Conservation (phyloP, 2,113 vertebrate genomes). For the Corvus moneduloides region DNA sequence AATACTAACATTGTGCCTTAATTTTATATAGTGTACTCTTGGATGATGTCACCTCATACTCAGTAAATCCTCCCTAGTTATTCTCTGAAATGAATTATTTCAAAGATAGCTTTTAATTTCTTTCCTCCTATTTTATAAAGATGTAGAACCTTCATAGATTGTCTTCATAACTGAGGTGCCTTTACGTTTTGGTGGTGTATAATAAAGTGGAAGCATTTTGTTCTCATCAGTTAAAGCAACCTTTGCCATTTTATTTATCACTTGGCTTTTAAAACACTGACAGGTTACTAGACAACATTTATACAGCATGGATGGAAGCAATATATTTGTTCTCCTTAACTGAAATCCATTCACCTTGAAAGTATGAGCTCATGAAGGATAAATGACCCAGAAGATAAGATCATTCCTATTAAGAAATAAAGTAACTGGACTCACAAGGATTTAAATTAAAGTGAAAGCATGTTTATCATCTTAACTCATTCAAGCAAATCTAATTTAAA, state of each 20-base stretch:
- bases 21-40: not conserved
- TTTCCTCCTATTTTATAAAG: not conserved
- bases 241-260: conserved; percentile 67
- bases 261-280: conserved; percentile 44
- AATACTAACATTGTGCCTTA: not conserved
- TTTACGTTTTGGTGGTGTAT: not conserved
- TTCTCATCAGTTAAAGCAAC: conserved; percentile 33
- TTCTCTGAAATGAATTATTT: conserved; percentile 1
- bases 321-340: conserved; percentile 59
- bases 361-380: conserved; percentile 55
- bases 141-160: not conserved
- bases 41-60: not conserved
- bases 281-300: conserved; percentile 39
- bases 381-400: conserved; percentile 53
- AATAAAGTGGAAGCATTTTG: conserved; percentile 44
- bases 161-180: not conserved
- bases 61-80: not conserved
- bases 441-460: conserved; percentile 2
- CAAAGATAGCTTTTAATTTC: not conserved
- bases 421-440: not conserved
- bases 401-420: conserved; percentile 23
- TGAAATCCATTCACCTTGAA: conserved; percentile 66
- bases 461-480: not conserved
- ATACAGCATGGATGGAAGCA: conserved; percentile 47
- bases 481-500: not conserved